Conservation (phyloP, 35 echinoderm and acorn worm genomes). For the Lytechinus pictus region DNA sequence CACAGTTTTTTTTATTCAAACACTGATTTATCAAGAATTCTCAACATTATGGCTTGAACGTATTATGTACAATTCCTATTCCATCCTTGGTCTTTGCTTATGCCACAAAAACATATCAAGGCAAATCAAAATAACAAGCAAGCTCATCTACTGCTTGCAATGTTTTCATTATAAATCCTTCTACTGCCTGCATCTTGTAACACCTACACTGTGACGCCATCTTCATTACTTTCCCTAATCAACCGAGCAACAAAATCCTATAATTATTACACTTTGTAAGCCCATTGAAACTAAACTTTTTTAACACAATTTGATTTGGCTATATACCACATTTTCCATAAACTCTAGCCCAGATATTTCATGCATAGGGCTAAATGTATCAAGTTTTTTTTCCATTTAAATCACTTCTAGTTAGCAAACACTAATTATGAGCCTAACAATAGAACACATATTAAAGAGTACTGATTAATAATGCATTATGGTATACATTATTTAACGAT, state of each 20-base stretch:
- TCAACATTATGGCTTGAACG: neutral
- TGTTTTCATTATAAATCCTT: neutral
- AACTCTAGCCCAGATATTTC: too few relatives aligned
- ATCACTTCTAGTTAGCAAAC: neutral
- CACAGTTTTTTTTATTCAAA: conserved; percentile 21
- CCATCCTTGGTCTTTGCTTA: neutral
- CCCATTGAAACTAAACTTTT: too few relatives aligned
- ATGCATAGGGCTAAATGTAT: too few relatives aligned
- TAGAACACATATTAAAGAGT: neutral
- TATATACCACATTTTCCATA: too few relatives aligned
- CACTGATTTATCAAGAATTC: neutral
- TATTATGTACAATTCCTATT: neutral
- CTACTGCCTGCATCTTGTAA: neutral
- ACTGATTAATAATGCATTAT: neutral
- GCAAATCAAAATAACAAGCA: neutral
- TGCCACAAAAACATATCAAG: neutral
- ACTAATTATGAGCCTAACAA: neutral
- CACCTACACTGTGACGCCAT: neutral
- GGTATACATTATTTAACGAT: neutral
- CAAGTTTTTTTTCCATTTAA: too few relatives aligned
- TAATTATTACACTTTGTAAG: too few relatives aligned
- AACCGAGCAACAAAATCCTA: too few relatives aligned
- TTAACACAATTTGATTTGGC: too few relatives aligned
- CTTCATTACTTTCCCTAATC: too few relatives aligned
- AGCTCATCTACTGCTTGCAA: neutral